These are phyloP conservation scores for Laticauda colubrina DNA, from an alignment of 2,113 vertebrate genomes.

Conservation along the genomic window DNA sequence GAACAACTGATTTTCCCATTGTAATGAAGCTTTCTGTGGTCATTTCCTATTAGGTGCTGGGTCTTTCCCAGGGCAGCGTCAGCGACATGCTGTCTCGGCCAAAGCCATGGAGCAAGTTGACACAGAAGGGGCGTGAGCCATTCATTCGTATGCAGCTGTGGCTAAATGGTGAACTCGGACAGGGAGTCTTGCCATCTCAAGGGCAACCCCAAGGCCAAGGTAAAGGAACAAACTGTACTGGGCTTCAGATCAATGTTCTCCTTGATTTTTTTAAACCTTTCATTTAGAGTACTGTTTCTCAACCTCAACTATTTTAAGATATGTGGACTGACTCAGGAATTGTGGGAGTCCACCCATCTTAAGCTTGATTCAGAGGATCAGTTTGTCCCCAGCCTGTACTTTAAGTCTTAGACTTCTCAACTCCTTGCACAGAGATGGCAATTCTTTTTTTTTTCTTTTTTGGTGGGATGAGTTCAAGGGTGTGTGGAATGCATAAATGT, in stretches of 20 bases:
- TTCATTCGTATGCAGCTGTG: constrained; percentile 97
- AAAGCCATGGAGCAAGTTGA: constrained; percentile 94
- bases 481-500: background rate
- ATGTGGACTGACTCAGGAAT: background rate
- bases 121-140: constrained; percentile 92
- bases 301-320: background rate
- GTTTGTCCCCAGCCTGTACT: background rate
- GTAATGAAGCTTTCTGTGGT: constrained; percentile 48
- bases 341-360: background rate
- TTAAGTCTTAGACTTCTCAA: background rate
- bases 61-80: constrained; percentile 90
- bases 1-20: background rate
- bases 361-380: background rate
- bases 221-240: constrained; percentile 55
- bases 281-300: background rate
- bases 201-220: constrained; percentile 82
- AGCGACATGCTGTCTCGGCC: constrained; percentile 92
- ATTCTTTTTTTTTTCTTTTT: background rate
- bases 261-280: background rate
- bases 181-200: constrained; percentile 81
- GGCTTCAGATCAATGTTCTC: background rate
- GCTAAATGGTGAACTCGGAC: constrained; percentile 93
- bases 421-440: background rate
- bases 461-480: background rate
- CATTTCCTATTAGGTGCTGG: constrained; percentile 78